Conservation (phyloP, 1,140 invertebrate species). For the Nasonia longicornis region DNA sequence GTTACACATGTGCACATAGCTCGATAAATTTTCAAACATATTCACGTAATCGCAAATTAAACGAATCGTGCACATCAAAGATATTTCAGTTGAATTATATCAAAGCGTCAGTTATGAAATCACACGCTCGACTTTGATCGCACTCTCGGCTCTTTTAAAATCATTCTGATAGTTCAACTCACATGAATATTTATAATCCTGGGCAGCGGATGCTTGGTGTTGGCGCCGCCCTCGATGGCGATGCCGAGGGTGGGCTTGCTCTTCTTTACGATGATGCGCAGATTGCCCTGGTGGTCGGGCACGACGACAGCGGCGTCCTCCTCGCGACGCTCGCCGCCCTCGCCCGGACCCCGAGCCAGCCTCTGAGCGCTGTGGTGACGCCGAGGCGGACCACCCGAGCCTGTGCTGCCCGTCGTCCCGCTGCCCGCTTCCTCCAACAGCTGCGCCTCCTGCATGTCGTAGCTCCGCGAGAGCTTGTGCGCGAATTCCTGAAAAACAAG, state of each 20-base stretch:
- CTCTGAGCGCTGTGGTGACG: slow-evolving; percentile 65
- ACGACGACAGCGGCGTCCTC: slow-evolving; percentile 78
- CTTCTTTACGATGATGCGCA: slow-evolving; percentile 89
- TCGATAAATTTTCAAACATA: too few species aligned
- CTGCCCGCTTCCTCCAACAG: slow-evolving; percentile 76
- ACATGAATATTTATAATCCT: slow-evolving; percentile 97
- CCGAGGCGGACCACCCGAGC: slow-evolving; percentile 67
- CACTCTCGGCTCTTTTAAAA: too few species aligned
- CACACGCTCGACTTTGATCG: too few species aligned
- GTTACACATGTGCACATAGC: too few species aligned
- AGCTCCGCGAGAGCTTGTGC: slow-evolving; percentile 85
- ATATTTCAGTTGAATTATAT: too few species aligned
- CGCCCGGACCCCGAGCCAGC: slow-evolving; percentile 67
- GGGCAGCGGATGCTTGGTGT: slow-evolving; percentile 93
- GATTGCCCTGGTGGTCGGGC: slow-evolving; percentile 86
- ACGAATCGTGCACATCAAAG: too few species aligned
- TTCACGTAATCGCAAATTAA: too few species aligned
- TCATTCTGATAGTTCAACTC: slow-evolving; percentile 60
- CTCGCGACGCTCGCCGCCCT: slow-evolving; percentile 72
- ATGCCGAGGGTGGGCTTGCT: slow-evolving; percentile 94
- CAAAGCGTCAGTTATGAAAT: too few species aligned
- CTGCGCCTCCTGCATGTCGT: slow-evolving; percentile 87
- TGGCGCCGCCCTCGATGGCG: slow-evolving; percentile 95
- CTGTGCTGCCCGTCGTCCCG: slow-evolving; percentile 71
- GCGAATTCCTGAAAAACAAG: slow-evolving; percentile 77